Percentiles rank a stretch among this genome's conserved stretches.
Evolutionary conservation across 1,140 invertebrate genomes (phyloP).

Genomic region (Schlechtendalia chinensis): DNA sequence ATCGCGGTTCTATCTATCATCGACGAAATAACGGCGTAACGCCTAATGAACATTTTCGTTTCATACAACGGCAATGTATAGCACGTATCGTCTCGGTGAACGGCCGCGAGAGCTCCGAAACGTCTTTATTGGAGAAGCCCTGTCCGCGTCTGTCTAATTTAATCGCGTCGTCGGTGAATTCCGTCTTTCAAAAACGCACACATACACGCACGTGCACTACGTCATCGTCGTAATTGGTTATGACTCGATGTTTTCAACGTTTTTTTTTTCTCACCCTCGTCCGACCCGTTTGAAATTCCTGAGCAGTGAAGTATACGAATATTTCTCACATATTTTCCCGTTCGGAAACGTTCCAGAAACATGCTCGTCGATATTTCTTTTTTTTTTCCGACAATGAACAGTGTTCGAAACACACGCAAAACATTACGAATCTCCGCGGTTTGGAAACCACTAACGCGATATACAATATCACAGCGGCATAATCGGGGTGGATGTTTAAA

Average conservation of each 20-base stretch:
- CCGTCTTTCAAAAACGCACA: neutral
- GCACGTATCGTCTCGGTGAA: neutral
- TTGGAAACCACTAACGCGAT: no score
- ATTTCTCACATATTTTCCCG: no score
- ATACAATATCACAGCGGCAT: no score
- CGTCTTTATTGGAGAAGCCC: neutral
- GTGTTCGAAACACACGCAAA: no score
- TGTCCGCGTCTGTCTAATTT: neutral
- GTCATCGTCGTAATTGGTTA: neutral
- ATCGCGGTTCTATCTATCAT: neutral
- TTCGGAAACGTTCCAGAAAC: no score
- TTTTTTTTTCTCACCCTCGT: neutral
- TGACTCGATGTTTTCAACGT: neutral
- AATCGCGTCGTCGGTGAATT: neutral
- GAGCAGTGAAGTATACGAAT: neutral
- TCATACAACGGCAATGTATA: no score
- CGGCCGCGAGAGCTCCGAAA: neutral
- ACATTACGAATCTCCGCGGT: no score
- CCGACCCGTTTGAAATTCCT: neutral
- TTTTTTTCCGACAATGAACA: no score
- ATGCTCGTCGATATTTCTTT: no score
- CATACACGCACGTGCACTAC: no score
- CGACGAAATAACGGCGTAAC: neutral
- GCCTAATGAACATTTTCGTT: slow-evolving; percentile 7
- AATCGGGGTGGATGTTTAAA: no score